Evolutionary conservation across 2,888 invertebrate species (phyloP).

Genomic region (Machimus atricapillus): DNA sequence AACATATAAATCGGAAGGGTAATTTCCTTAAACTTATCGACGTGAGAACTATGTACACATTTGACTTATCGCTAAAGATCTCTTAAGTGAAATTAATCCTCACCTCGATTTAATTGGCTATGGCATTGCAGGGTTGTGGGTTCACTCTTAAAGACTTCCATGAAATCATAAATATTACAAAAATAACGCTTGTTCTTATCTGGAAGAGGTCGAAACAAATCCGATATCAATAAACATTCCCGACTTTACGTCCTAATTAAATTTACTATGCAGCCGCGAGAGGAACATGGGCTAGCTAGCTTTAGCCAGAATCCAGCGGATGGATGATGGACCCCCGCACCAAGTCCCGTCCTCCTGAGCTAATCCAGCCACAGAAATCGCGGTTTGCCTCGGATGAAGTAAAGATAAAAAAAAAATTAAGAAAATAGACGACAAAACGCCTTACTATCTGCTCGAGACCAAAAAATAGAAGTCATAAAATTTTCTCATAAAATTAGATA

Average conservation of each 20-base stretch:
- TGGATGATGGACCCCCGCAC: neutral
- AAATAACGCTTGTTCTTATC: neutral
- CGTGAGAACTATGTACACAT: neutral
- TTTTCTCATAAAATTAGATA: conserved; percentile 27
- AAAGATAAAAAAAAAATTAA: neutral
- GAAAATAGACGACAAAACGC: neutral
- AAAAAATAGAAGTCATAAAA: conserved; percentile 31
- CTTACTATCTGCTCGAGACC: neutral
- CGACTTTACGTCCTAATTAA: conserved; percentile 39
- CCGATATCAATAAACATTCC: conserved; percentile 40
- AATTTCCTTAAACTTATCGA: neutral
- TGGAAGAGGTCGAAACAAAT: conserved; percentile 11
- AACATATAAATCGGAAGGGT: neutral
- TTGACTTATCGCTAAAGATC: neutral
- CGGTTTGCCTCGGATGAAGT: neutral
- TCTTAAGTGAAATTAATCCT: neutral
- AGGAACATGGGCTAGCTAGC: neutral
- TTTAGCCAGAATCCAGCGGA: neutral
- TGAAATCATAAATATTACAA: conserved; percentile 32
- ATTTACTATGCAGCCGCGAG: neutral
- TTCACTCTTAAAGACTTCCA: conserved; percentile 20
- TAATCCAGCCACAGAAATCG: conserved; percentile 1
- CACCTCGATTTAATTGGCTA: neutral
- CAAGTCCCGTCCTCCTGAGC: neutral
- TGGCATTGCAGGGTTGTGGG: neutral